These are phyloP conservation scores for Lemur catta DNA, from an alignment of 2,797 vertebrate species.

Conservation along the genomic window DNA sequence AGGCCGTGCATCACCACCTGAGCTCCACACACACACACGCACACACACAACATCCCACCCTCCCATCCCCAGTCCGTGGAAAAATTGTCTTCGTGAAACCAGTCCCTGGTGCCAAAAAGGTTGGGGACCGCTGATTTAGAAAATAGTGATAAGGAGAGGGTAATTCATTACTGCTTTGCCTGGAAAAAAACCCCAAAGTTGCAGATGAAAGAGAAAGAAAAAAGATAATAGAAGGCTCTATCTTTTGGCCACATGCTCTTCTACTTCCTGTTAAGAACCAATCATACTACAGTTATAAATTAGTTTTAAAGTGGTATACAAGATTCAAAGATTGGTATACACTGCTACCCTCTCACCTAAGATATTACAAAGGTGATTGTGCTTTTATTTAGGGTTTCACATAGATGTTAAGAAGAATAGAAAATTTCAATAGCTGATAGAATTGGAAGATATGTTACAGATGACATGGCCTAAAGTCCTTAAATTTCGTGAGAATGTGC, in stretches of 20 bases:
- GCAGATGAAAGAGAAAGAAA: constrained; percentile 21
- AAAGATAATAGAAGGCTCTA: background rate
- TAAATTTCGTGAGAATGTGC: background rate
- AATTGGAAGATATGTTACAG: background rate
- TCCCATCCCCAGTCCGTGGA: no score
- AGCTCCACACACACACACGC: no score
- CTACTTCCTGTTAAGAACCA: background rate
- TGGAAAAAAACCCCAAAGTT: background rate
- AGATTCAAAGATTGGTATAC: background rate
- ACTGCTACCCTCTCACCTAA: background rate
- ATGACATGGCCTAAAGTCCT: background rate
- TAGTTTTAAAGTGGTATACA: background rate
- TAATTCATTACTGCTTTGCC: constrained; percentile 41
- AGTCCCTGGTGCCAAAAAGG: no score
- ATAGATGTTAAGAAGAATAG: background rate
- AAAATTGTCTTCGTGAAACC: no score
- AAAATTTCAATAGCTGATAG: background rate
- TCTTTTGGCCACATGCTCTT: background rate
- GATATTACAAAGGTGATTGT: background rate
- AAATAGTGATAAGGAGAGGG: background rate
- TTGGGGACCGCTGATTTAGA: background rate
- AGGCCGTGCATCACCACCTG: no score
- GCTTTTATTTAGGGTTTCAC: constrained; percentile 12
- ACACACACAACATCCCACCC: no score
- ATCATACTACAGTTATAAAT: background rate